phyloP scores from a whole-genome alignment of 2,888 invertebrate species.

The Rutpela maculata region DNA sequence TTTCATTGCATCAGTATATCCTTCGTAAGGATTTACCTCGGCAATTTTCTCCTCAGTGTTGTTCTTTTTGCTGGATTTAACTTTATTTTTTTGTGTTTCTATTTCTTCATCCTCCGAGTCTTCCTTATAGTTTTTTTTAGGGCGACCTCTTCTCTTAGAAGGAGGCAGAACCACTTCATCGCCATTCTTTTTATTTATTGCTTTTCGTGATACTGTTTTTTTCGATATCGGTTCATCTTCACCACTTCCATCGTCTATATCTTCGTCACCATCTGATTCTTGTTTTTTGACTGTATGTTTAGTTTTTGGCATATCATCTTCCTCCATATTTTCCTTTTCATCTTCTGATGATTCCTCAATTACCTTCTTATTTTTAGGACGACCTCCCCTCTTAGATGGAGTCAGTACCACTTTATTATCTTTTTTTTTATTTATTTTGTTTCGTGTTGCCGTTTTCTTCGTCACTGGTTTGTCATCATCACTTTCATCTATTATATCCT shows the following conservation, averaged over 20 bases:
- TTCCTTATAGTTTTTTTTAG: constrained; percentile 5
- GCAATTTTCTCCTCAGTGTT: background rate
- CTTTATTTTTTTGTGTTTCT: constrained; percentile 16
- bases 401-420: constrained; percentile 7
- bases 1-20: constrained; percentile 59
- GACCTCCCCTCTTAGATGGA: constrained; percentile 13
- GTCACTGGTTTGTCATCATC: constrained; percentile 18
- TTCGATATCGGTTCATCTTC: constrained; percentile 14
- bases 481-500: constrained; percentile 35
- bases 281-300: constrained; percentile 18
- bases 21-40: constrained; percentile 37
- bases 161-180: constrained; percentile 6
- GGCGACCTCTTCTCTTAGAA: constrained; percentile 3
- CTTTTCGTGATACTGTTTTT: constrained; percentile 31
- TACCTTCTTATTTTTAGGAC: background rate
- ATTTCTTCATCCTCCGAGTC: background rate
- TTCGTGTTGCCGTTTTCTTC: constrained; percentile 26
- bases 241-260: constrained; percentile 32
- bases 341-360: constrained; percentile 30
- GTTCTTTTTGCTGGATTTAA: constrained; percentile 11
- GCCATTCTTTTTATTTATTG: constrained; percentile 30
- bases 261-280: constrained; percentile 38
- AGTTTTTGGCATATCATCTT: background rate
- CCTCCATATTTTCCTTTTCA: constrained; percentile 42
- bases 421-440: constrained; percentile 31